Conservation (phyloP, 2,797 vertebrate species). For the Tokudaia muenninki region DNA sequence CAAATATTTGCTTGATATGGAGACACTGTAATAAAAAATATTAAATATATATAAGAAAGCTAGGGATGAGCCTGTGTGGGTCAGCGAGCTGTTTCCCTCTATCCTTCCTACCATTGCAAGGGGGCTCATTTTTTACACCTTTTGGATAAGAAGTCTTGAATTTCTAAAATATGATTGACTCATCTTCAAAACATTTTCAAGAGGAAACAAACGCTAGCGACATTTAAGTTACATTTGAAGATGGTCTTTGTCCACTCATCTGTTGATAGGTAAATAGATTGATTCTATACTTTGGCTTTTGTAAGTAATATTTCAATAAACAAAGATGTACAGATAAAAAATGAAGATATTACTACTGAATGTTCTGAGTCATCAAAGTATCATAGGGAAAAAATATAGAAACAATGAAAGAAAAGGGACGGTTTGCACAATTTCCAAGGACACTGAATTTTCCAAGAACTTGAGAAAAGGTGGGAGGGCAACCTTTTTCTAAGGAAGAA, state of each 20-base stretch:
- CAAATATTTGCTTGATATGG: neutral
- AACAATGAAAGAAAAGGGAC: neutral
- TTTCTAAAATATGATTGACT: neutral
- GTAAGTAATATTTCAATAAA: no score
- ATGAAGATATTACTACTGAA: neutral
- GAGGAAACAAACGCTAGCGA: neutral
- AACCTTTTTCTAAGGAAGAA: neutral
- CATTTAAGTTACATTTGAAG: neutral
- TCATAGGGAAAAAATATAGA: neutral
- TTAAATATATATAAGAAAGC: neutral
- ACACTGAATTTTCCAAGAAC: neutral
- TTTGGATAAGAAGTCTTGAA: slow-evolving; percentile 27
- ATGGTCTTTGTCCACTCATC: neutral
- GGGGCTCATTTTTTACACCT: neutral
- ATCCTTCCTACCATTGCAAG: neutral
- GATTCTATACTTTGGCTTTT: no score
- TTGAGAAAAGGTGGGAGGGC: neutral
- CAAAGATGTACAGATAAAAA: no score
- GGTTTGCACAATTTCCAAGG: neutral
- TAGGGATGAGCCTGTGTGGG: neutral
- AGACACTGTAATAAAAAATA: neutral
- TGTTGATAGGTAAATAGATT: no score
- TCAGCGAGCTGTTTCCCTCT: no score
- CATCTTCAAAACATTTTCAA: slow-evolving; percentile 16
- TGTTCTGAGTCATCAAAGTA: neutral